Evolutionary conservation across 2,888 invertebrate genomes (phyloP), one percentile per base, ranked within the genome.

Genomic region (Isoperla grammatica): DNA sequence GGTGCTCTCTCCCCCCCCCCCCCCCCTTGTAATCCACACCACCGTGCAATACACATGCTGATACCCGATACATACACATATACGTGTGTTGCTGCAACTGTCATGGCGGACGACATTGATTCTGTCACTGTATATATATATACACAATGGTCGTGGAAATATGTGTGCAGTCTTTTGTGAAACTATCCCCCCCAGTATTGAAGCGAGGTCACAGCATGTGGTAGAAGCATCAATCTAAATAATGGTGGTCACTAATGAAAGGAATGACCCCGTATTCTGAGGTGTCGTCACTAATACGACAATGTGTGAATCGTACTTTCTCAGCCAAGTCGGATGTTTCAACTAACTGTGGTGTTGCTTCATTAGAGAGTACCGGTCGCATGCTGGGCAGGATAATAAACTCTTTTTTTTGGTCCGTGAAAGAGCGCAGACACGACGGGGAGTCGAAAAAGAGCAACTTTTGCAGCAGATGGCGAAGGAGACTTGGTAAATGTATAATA

Each of bases 251-350:
- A 71, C 72, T 71, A 73, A 74, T 73, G 74, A 75, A 75, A 74
- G 75, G 75, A 74, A 74, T 75, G 75, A 75, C 74, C 50, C 22
- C 20, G 42, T 29, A 39, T 53, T 19, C 73, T 74, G 72, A 73
- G 71, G 73, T 74, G 74, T 74, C 74, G 73, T 72, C 69, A 71
- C 74, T 75, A 75, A 75, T 75, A 74, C 71, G 74, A 76, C 75
- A 75, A 75, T 74, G 75, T 76, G 76, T 75, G 75, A 75, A 75
- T 74, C 68, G 73, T 70, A 72, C 74, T 75, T 74, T 73, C 74
- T n/a, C 73, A 72, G 72, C 73, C 72, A 73, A 29, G 68, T n/a
- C n/a, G n/a, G n/a, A n/a, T n/a, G n/a, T 69, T 42, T 35, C 19
- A 39, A 23, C 54, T 57, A 49, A 58, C 50, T 39, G 5, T 13